Base-by-base conservation (phyloP, 2,113 vertebrate genomes). In the Piprites chloris region DNA sequence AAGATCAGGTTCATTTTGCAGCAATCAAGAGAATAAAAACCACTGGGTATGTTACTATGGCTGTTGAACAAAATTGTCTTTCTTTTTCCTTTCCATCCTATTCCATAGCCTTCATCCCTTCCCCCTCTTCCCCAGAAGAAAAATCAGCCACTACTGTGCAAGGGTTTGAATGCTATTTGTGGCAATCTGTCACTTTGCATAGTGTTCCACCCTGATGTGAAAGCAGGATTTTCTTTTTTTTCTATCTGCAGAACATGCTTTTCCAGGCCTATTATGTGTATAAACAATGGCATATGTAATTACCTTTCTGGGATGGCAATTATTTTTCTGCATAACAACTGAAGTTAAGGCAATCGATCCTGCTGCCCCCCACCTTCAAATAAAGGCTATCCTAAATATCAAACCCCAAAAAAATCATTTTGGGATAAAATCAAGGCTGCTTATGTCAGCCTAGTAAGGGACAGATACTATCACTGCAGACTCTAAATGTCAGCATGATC, bases 201-300 rank as follows among this genome's bases (percentile, higher is more conserved):
- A 97, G 93, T 63, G 65, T 97, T 96, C 92, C 83, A 19, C 96
- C 97, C 96, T 97, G 95, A 97, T 95, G 92, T 97, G 96, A 95
- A 94, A 96, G 96, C 90, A 93, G 85, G 85, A 87, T 93, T 97
- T 97, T 97, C 93, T 93, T 55, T 91, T 96, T 91, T 88, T 79
- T 30, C 74, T 96, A 79, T 93, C 76, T 86, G 86, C 89, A 97
- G 97, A 98, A 98, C 96, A 96, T 88, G 97, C 87, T 87, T 97
- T 96, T 97, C 95, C 83, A 96, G 96, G 96, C 95, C 97, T 97
- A 98, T 98, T 98, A 97, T 98, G 96, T 82, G 21, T 96, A 97
- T 98, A 98, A 98, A 98, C 98, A 98, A 98, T 98, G 91, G 96
- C 56, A 95, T 98, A 96, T 97, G 92, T 98, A 98, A 98, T 98